Percentiles rank a stretch among this genome's conserved stretches.
Conservation (phyloP, 2,113 vertebrate genomes). For the Ophthalmolycus amberensis region DNA sequence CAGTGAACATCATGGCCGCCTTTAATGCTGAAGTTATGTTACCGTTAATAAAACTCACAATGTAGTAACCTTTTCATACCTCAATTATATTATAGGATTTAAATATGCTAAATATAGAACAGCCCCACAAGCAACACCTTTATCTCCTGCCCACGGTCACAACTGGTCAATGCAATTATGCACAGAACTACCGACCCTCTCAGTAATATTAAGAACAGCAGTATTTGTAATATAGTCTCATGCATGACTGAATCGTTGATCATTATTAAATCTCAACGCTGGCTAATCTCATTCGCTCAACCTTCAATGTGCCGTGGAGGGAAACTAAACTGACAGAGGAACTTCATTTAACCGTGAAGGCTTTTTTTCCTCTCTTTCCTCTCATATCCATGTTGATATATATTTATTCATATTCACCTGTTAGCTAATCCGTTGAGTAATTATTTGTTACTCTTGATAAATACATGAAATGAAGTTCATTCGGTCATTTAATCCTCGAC, state of each 20-base stretch:
- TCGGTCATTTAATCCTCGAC: neutral
- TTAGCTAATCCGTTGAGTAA: neutral
- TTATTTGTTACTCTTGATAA: neutral
- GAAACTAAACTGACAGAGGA: slow-evolving; percentile 9
- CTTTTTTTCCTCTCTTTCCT: neutral
- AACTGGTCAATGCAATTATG: slow-evolving; percentile 15
- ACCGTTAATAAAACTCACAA: neutral
- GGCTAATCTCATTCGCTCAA: slow-evolving; percentile 46
- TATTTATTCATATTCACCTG: neutral
- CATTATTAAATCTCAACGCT: slow-evolving; percentile 27
- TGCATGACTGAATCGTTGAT: slow-evolving; percentile 12
- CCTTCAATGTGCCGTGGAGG: slow-evolving; percentile 2
- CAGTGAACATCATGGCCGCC: neutral
- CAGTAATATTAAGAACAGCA: neutral
- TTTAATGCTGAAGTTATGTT: neutral
- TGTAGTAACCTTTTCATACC: neutral
- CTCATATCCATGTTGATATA: neutral
- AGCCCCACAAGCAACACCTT: neutral
- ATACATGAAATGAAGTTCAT: neutral
- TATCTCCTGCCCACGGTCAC: neutral
- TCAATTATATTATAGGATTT: slow-evolving; percentile 10
- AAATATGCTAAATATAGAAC: neutral
- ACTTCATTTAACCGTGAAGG: neutral
- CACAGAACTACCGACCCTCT: neutral
- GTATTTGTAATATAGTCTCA: slow-evolving; percentile 12